These are phyloP conservation scores for Chrysolina haemoptera DNA, from an alignment of 2,888 invertebrate genomes.

Conservation along the genomic window DNA sequence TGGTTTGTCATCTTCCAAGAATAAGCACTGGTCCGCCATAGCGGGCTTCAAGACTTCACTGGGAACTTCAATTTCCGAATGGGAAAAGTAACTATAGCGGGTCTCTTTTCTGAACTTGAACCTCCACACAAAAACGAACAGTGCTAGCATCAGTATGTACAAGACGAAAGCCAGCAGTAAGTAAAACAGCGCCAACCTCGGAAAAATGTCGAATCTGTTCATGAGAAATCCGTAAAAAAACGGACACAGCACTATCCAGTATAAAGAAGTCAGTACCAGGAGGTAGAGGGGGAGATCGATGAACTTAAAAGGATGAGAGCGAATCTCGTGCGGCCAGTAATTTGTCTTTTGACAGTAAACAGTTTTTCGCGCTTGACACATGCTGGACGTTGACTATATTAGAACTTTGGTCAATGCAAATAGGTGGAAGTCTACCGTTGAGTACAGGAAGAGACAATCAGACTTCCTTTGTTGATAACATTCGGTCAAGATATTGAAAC, in stretches of 20 bases:
- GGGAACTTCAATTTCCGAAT: background rate
- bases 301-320: slow-evolving; percentile 59
- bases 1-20: background rate
- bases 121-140: slow-evolving; percentile 60
- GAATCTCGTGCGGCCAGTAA: slow-evolving; percentile 41
- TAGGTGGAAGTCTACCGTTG: background rate
- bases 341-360: background rate
- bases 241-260: slow-evolving; percentile 66
- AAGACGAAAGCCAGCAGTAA: slow-evolving; percentile 54
- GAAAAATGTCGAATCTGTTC: background rate
- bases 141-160: slow-evolving; percentile 56
- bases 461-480: slow-evolving; percentile 6
- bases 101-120: slow-evolving; percentile 25
- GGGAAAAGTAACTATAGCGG: slow-evolving; percentile 17
- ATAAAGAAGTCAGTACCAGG: slow-evolving; percentile 60
- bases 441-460: slow-evolving; percentile 3
- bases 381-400: background rate
- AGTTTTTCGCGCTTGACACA: slow-evolving; percentile 21
- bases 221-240: slow-evolving; percentile 55
- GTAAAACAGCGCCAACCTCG: slow-evolving; percentile 52
- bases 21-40: background rate
- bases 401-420: background rate
- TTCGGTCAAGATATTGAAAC: background rate
- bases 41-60: background rate
- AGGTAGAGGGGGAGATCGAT: slow-evolving; percentile 55